Evolutionary conservation across 2,797 vertebrate species (phyloP), one percentile per base, ranked within the genome.

Genomic region (Pelobates cultripes): DNA sequence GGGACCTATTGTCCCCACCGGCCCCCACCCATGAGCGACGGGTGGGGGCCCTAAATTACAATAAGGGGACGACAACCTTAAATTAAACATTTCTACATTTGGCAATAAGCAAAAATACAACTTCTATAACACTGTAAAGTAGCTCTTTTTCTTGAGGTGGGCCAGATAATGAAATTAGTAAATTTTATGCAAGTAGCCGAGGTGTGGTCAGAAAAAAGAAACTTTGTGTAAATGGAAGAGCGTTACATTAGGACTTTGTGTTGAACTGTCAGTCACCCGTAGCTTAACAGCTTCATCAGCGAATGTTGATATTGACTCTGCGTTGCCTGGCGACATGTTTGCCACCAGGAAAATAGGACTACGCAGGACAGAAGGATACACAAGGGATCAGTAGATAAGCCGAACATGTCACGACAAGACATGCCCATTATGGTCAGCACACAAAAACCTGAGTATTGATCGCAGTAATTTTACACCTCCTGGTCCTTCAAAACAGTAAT

Each of bases 301-400:
- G 87, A 90, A 89, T 95, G 93, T 94, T 94, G 91, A 93, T 95
- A 93, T 94, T 93, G 93, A 93, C 91, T 91, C 86, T 91, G 82
- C 74, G 94, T 94, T 95, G 93, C 93, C 93, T 92, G 89, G 93
- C 86, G 89, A 93, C 92, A 77, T 93, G 90, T 93, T 94, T 93
- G 92, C 91, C 79, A 84, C 88, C 88, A 89, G 88, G 84, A 93
- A 93, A 93, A 93, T 92, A 93, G 90, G 88, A 87, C 79, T 89
- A 90, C 78, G 86, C 90, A 90, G 75, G 89, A 90, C 90, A 91
- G 89, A 91, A 86, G 89, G 91, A 92, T 90, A 92, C 91, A 91
- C 92, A 93, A 92, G 91, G 93, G 93, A 93, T 93, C 92, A 93
- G 91, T 90, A 93, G 93, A 94, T 91, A 94, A 91, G 90, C 87